A percentile compares a stretch with the other conserved stretches of the same genome.
phyloP scores from a whole-genome alignment of 1,140 invertebrate species.

The Phenacoccus solenopsis region DNA sequence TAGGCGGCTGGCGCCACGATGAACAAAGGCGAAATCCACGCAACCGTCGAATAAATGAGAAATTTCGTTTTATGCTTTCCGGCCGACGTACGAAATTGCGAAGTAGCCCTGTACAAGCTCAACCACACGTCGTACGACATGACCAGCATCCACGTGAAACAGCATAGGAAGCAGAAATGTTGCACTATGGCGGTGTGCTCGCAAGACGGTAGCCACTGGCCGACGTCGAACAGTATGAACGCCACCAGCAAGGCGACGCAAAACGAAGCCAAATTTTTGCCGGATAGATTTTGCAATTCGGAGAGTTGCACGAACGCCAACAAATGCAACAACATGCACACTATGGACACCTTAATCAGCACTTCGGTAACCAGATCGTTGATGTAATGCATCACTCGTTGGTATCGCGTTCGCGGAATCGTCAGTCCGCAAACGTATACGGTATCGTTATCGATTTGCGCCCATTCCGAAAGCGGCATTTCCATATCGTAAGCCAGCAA shows the following conservation, averaged over 20 bases:
- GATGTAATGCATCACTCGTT: neutral
- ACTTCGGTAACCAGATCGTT: neutral
- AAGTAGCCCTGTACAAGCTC: constrained; percentile 39
- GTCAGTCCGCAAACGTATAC: neutral
- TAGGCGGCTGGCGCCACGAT: constrained; percentile 37
- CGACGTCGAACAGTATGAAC: constrained; percentile 37
- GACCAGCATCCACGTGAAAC: constrained; percentile 47
- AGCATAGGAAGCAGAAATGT: constrained; percentile 41
- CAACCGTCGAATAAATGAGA: constrained; percentile 39
- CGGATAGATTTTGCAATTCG: constrained; percentile 40
- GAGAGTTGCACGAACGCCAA: constrained; percentile 35
- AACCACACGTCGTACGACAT: constrained; percentile 45
- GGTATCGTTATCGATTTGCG: neutral
- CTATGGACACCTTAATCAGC: constrained; percentile 32
- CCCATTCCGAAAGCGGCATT: neutral
- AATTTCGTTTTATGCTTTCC: constrained; percentile 36
- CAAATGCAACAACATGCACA: constrained; percentile 38
- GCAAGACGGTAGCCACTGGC: constrained; percentile 31
- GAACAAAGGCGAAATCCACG: constrained; percentile 40
- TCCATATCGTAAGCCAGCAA: neutral
- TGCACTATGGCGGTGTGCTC: constrained; percentile 35
- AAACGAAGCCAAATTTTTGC: constrained; percentile 40
- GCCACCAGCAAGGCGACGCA: constrained; percentile 36
- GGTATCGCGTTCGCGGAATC: neutral
- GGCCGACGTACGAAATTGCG: constrained; percentile 35